phyloP scores from a whole-genome alignment of 2,888 invertebrate species.

The Caenorhabditis macrosperma region DNA sequence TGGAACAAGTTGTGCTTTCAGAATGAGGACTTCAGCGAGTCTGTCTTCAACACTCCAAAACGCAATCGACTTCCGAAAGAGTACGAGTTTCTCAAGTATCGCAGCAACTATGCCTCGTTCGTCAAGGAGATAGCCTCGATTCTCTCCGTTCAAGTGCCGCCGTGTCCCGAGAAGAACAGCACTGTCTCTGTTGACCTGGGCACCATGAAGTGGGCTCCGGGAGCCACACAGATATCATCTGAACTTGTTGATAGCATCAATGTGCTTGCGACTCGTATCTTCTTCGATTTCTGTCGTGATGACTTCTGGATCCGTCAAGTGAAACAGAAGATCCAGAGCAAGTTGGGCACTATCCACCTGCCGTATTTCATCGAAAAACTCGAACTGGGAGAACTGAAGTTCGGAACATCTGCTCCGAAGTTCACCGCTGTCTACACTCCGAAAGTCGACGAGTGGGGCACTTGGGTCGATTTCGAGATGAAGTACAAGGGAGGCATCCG shows the following conservation, averaged over 20 bases:
- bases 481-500: constrained; percentile 85
- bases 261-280: constrained; percentile 82
- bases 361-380: constrained; percentile 92
- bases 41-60: constrained; percentile 45
- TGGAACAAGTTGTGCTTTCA: not conserved
- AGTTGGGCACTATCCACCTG: constrained; percentile 89
- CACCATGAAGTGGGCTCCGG: constrained; percentile 66
- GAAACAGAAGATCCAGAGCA: constrained; percentile 89
- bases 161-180: constrained; percentile 56
- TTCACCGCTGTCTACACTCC: constrained; percentile 82
- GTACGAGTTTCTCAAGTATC: constrained; percentile 55
- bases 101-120: constrained; percentile 54
- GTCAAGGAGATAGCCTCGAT: constrained; percentile 53
- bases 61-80: constrained; percentile 33
- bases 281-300: constrained; percentile 90
- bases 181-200: constrained; percentile 65
- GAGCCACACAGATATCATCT: constrained; percentile 58
- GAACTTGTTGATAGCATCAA: constrained; percentile 77
- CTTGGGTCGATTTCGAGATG: constrained; percentile 90
- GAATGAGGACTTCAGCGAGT: constrained; percentile 41
- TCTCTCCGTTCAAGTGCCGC: constrained; percentile 45
- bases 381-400: constrained; percentile 82
- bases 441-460: constrained; percentile 87
- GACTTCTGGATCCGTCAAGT: constrained; percentile 86
- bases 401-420: constrained; percentile 74